A percentile compares a stretch with the other conserved stretches of the same genome.
Conservation (phyloP, 2,113 vertebrate genomes). For the Neogobius melanostomus region DNA sequence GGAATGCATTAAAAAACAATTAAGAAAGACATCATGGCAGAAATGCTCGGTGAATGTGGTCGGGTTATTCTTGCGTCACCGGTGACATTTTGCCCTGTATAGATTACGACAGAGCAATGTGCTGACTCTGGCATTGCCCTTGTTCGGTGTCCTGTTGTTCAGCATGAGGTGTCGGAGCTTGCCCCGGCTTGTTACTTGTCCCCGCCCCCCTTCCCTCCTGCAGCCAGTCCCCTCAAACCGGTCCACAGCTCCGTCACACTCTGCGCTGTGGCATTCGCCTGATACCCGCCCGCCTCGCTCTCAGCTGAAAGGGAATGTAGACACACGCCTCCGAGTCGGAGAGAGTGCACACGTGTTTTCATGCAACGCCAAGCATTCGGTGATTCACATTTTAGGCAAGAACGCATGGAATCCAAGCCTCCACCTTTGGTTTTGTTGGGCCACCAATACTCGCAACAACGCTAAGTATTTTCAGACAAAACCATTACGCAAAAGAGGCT, state of each 20-base stretch:
- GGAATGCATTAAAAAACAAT: constrained; percentile 1
- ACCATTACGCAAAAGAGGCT: constrained; percentile 32
- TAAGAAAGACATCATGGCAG: neutral
- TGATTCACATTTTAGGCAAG: constrained; percentile 29
- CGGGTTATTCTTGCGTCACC: neutral
- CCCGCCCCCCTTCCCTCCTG: constrained; percentile 50
- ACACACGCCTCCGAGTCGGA: constrained; percentile 40
- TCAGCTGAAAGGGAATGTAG: constrained; percentile 58
- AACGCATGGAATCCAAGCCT: constrained; percentile 48
- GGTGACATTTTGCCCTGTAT: neutral
- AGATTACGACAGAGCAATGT: constrained; percentile 9
- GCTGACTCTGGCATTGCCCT: constrained; percentile 13
- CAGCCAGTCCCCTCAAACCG: constrained; percentile 59
- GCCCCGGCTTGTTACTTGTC: constrained; percentile 48
- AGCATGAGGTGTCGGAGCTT: constrained; percentile 45
- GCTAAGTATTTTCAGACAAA: constrained; percentile 28
- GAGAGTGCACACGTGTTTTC: constrained; percentile 30
- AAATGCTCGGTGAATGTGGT: neutral
- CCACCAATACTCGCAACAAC: constrained; percentile 17
- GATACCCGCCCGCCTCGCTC: constrained; percentile 56
- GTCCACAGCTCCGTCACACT: constrained; percentile 46
- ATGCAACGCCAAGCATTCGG: constrained; percentile 26
- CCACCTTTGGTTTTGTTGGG: constrained; percentile 18
- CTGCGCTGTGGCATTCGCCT: constrained; percentile 57
- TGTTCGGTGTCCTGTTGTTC: constrained; percentile 41